phyloP scores from a whole-genome alignment of 30 jellyfish, hydroid and myxozoan species.

The Chrysaora quinquecirrha region DNA sequence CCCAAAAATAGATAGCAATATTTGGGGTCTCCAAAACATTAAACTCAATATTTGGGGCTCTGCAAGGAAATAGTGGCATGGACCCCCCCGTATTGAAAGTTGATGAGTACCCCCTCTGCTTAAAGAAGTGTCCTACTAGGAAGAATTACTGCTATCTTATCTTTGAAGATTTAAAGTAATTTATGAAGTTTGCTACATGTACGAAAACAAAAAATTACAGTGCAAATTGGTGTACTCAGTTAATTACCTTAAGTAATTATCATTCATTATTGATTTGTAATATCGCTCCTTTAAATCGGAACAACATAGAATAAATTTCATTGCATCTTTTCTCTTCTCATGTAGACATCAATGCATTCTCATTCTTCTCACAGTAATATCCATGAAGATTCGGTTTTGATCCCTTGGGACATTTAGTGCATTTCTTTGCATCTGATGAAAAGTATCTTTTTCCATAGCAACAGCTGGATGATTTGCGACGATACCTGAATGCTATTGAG shows the following conservation, averaged over 20 bases:
- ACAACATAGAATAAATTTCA: not conserved
- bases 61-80: too few relatives aligned
- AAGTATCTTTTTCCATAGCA: constrained; percentile 19
- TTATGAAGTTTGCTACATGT: not conserved
- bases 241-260: not conserved
- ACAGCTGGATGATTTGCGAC: constrained; percentile 6
- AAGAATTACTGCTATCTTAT: not conserved
- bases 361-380: constrained; percentile 25
- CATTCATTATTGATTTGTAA: not conserved
- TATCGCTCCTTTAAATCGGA: not conserved
- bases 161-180: not conserved
- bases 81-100: too few relatives aligned
- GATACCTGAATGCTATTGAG: not conserved
- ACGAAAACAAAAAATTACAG: not conserved
- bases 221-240: not conserved
- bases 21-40: too few relatives aligned
- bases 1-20: too few relatives aligned
- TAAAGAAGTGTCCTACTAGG: not conserved
- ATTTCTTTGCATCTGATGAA: not conserved
- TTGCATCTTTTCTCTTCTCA: not conserved
- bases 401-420: constrained; percentile 14
- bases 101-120: too few relatives aligned
- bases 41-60: too few relatives aligned
- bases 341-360: constrained; percentile 1
- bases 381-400: constrained; percentile 22